phyloP scores from a whole-genome alignment of 2,888 invertebrate species.

The Abrostola tripartita region DNA sequence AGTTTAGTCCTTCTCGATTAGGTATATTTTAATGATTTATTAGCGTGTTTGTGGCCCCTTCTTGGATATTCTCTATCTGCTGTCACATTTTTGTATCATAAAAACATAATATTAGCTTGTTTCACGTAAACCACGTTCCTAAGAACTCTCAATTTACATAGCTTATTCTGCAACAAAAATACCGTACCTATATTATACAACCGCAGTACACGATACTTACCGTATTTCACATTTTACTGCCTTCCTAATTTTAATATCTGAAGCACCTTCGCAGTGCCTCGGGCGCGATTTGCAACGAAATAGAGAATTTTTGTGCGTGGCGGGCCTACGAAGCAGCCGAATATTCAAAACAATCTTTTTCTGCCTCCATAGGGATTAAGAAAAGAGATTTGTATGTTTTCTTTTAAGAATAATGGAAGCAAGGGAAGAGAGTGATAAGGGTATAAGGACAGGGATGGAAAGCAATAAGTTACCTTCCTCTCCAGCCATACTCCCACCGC shows the following conservation, averaged over 20 bases:
- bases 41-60: too few species aligned
- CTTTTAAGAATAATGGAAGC: constrained; percentile 67
- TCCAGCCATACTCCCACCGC: constrained; percentile 11
- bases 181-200: constrained; percentile 4
- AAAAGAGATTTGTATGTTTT: constrained; percentile 70
- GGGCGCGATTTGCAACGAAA: constrained; percentile 64
- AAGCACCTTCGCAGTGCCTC: constrained; percentile 55
- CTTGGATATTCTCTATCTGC: too few species aligned
- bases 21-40: too few species aligned
- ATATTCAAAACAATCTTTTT: constrained; percentile 75
- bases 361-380: constrained; percentile 66
- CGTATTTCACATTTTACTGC: constrained; percentile 50
- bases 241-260: constrained; percentile 60
- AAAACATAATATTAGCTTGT: too few species aligned
- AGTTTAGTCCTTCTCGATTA: too few species aligned
- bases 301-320: constrained; percentile 56
- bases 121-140: too few species aligned
- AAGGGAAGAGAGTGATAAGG: constrained; percentile 59
- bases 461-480: constrained; percentile 59
- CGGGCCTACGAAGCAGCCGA: constrained; percentile 50
- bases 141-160: constrained; percentile 5
- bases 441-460: constrained; percentile 46
- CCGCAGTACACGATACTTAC: background rate
- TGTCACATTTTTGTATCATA: too few species aligned
- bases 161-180: background rate